phyloP scores from a whole-genome alignment of 2,113 vertebrate genomes.

The Phylloscopus whistleri region DNA sequence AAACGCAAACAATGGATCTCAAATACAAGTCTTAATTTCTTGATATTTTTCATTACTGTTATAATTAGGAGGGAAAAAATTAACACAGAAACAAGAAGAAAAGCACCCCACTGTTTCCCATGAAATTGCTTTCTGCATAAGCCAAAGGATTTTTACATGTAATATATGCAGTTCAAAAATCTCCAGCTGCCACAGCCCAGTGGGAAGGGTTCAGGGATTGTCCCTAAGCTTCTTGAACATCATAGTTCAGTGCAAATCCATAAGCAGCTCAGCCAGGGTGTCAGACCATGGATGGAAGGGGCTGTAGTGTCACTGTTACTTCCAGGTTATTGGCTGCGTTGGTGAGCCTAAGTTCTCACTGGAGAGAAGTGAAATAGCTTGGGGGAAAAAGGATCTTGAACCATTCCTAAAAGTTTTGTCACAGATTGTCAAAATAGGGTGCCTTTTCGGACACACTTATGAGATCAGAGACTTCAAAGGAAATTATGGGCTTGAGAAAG shows the following conservation, averaged over 20 bases:
- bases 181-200: neutral
- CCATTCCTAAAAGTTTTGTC: neutral
- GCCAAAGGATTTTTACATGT: neutral
- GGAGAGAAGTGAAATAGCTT: neutral
- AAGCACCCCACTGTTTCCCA: neutral
- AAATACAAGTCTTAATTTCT: neutral
- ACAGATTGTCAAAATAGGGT: neutral
- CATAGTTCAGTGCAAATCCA: neutral
- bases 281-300: neutral
- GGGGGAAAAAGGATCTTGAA: neutral
- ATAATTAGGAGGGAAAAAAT: neutral
- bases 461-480: neutral
- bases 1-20: neutral
- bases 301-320: neutral
- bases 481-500: neutral
- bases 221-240: fast-evolving
- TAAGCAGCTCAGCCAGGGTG: neutral
- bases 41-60: neutral
- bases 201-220: neutral
- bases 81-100: neutral
- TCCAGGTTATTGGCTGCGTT: neutral
- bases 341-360: neutral
- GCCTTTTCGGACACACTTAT: neutral
- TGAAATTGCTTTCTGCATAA: neutral
- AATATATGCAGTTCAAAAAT: neutral